Conservation (phyloP, 1,140 invertebrate genomes). For the Mactra quadrangularis region DNA sequence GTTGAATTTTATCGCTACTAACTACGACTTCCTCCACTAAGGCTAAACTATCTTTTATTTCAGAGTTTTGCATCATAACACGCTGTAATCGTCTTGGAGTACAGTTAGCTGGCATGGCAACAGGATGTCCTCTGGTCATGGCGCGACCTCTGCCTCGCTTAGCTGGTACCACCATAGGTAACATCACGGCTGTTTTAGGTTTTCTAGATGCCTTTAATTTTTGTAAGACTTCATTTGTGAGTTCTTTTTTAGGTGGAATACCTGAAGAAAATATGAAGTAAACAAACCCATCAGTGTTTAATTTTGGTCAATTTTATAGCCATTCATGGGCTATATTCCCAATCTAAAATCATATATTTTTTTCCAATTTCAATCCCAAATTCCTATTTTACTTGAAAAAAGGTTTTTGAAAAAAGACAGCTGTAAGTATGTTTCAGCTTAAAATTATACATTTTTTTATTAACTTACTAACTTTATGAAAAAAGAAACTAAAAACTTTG, state of each 20-base stretch:
- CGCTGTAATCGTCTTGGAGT: constrained; percentile 59
- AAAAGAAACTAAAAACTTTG: too few species aligned
- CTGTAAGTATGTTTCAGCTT: too few species aligned
- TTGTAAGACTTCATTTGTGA: constrained; percentile 78
- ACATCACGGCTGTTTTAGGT: constrained; percentile 83
- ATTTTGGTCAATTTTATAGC: too few species aligned
- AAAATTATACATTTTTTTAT: too few species aligned
- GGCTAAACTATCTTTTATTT: constrained; percentile 36
- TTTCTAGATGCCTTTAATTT: constrained; percentile 83
- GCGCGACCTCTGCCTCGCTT: constrained; percentile 77
- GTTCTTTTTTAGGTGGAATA: constrained; percentile 26
- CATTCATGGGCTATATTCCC: too few species aligned
- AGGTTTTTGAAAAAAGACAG: too few species aligned
- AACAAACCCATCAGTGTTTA: too few species aligned
- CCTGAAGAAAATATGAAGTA: constrained; percentile 1
- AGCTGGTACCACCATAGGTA: constrained; percentile 84
- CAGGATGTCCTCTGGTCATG: constrained; percentile 79
- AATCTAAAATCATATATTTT: too few species aligned
- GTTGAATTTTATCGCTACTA: background rate
- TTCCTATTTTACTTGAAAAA: too few species aligned
- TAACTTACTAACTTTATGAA: too few species aligned
- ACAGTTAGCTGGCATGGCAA: constrained; percentile 64
- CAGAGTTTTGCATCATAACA: constrained; percentile 53
- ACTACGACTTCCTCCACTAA: background rate
- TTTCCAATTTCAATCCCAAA: too few species aligned